Percentiles rank a stretch among this genome's conserved stretches.
Evolutionary conservation across 2,888 invertebrate genomes (phyloP).

Genomic region (Athalia circularis): DNA sequence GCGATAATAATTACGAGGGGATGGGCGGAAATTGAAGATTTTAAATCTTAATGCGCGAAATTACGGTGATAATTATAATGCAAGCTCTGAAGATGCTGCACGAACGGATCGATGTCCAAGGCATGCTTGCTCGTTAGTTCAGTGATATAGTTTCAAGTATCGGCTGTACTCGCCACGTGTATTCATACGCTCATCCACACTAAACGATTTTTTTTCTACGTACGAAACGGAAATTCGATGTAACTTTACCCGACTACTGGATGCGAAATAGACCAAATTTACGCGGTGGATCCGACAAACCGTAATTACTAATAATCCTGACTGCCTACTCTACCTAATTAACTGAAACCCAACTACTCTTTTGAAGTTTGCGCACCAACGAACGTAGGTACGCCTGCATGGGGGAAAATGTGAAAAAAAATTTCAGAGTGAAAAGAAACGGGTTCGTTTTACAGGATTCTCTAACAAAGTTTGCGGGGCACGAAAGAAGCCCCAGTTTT

Average conservation of each 20-base stretch:
- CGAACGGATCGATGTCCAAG: background rate
- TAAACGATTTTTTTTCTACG: background rate
- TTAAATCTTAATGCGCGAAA: constrained; percentile 7
- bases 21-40: constrained; percentile 35
- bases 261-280: constrained; percentile 32
- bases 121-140: background rate
- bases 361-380: background rate
- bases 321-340: constrained; percentile 37
- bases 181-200: background rate
- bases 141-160: background rate
- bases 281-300: constrained; percentile 32
- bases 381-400: background rate
- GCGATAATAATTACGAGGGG: constrained; percentile 24
- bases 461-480: background rate
- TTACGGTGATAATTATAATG: constrained; percentile 24
- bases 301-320: constrained; percentile 36
- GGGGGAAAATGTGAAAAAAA: constrained; percentile 14
- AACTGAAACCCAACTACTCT: constrained; percentile 27
- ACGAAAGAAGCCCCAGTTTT: background rate
- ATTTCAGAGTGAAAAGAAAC: constrained; percentile 9
- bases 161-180: too few species aligned
- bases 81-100: constrained; percentile 10
- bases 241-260: constrained; percentile 10
- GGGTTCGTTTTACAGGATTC: constrained; percentile 9
- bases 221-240: constrained; percentile 16